Evolutionary conservation across 2,797 vertebrate genomes (phyloP), one percentile per base, ranked within the genome.

Genomic region (Hypotaenidia okinawae): DNA sequence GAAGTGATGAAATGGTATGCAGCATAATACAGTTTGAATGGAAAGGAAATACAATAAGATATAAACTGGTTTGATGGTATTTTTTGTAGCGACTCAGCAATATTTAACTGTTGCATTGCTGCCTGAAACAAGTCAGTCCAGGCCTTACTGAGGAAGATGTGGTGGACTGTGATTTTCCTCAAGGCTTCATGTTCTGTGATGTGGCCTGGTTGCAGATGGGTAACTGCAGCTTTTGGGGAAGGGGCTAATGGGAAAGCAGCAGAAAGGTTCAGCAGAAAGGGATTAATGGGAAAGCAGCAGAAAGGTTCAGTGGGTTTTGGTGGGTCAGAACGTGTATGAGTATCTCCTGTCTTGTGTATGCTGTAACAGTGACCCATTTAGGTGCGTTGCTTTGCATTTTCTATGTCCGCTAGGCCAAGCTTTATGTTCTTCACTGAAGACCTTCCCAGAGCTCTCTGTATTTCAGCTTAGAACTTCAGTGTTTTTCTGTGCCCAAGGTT

Each of bases 1-100:
- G 84, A 91, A 93, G 90, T 93, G 97, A 96, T 96, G 87, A 97
- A 97, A 96, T 78, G 45, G 52, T 79, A 64, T 79, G 84, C 86
- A 72, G 84, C 43, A 76, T 64, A 75, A 93, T 93, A 57, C 55
- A 32, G 62, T 72, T 93, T 95, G 82, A 95, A 93, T 69, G 74
- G 89, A 87, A 74, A 28, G 74, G 87, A 95, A 90, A 95, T 82
- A 52, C 33, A 7, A 24, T 82, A 24, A 93, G 77, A 77, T 84
- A 81, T 80, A 92, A 93, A 95, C 64, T 66, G 35, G 51, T 35
- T 91, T 84, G 78, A 61, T 69, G 32, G 55, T 87, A 9, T 75
- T 96, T 90, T 77, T 66, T 51, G 54, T 51, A 55, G 47, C 58
- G 68, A 8, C 19, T 66, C 39, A 7, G 25, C 73, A 35, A 51